These are phyloP conservation scores for Pogonognathellus flavescens DNA, from an alignment of 1,140 invertebrate genomes.

Conservation along the genomic window DNA sequence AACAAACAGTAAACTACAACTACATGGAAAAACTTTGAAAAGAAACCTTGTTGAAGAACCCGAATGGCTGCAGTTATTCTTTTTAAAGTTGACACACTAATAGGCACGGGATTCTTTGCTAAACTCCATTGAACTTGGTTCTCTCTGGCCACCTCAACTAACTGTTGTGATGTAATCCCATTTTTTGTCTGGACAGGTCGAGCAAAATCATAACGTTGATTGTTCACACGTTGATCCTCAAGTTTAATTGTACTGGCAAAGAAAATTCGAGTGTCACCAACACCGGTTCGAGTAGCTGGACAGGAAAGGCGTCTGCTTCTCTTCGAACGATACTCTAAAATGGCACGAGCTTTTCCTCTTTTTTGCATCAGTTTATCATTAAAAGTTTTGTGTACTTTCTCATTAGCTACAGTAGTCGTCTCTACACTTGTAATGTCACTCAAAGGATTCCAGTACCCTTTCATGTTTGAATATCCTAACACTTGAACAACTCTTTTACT, in stretches of 20 bases:
- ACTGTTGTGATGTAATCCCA: not conserved
- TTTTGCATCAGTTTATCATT: not conserved
- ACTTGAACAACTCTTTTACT: constrained; percentile 26
- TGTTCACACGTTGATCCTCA: not conserved
- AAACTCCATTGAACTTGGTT: constrained; percentile 24
- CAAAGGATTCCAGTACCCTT: constrained; percentile 22
- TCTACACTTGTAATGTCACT: constrained; percentile 1
- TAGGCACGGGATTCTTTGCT: constrained; percentile 19
- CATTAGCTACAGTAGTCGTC: not conserved
- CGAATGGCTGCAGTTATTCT: constrained; percentile 30
- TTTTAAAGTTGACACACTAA: constrained; percentile 38
- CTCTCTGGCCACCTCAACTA: not conserved
- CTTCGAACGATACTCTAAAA: not conserved
- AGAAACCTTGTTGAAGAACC: constrained; percentile 1
- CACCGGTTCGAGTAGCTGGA: constrained; percentile 16
- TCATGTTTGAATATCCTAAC: constrained; percentile 2
- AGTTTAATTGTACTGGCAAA: constrained; percentile 33
- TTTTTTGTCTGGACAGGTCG: not conserved
- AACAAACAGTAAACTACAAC: too few species aligned
- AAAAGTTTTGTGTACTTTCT: not conserved
- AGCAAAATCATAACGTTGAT: not conserved
- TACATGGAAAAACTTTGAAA: constrained; percentile 1
- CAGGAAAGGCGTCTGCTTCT: not conserved
- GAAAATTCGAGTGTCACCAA: constrained; percentile 41
- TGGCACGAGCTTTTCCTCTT: not conserved